phyloP scores from a whole-genome alignment of 2,888 invertebrate genomes.

The Muscina levida region DNA sequence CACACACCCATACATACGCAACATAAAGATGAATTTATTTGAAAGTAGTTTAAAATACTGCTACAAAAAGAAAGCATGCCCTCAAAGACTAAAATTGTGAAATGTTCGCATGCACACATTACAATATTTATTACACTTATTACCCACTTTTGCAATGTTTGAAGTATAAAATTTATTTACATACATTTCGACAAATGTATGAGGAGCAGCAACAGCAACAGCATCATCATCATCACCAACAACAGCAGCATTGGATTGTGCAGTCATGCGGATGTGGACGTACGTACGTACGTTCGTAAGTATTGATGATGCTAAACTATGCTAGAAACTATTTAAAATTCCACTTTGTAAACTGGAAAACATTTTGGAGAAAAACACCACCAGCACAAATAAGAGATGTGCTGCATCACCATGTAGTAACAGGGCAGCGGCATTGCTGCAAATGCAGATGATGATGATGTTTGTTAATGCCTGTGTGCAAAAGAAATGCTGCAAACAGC shows the following conservation, averaged over 20 bases:
- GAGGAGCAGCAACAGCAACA: background rate
- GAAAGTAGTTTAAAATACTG: constrained; percentile 29
- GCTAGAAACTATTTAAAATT: constrained; percentile 61
- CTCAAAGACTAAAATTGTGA: background rate
- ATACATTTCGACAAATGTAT: constrained; percentile 40
- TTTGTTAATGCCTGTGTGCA: background rate
- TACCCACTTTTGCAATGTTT: constrained; percentile 62
- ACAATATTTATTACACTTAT: constrained; percentile 64
- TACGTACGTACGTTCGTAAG: background rate
- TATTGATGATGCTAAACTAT: constrained; percentile 41
- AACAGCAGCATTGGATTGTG: too few relatives aligned
- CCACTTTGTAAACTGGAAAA: constrained; percentile 52
- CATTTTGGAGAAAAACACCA: constrained; percentile 16
- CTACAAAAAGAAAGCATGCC: background rate
- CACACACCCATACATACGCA: too few relatives aligned
- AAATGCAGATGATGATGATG: too few relatives aligned
- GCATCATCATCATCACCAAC: too few relatives aligned
- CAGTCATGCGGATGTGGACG: background rate
- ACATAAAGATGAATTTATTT: constrained; percentile 25
- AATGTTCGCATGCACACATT: constrained; percentile 31
- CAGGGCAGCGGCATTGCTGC: background rate
- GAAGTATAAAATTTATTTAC: constrained; percentile 60
- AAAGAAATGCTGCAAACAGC: background rate
- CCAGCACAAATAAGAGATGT: background rate
- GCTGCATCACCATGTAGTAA: too few relatives aligned